phyloP scores from a whole-genome alignment of 2,888 invertebrate species.

The Cephonodes hylas region DNA sequence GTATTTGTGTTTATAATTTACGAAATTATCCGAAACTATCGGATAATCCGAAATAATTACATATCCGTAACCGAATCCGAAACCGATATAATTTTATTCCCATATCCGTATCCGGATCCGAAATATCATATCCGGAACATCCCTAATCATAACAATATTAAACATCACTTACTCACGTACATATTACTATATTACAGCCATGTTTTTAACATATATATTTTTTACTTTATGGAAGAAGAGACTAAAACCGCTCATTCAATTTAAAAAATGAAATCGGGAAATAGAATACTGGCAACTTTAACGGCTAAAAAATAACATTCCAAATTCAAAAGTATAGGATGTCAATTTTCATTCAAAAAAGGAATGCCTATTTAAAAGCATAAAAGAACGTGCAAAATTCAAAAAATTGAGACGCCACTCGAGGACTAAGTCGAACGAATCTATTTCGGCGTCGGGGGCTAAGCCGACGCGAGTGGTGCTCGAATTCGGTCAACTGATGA shows the following conservation, averaged over 20 bases:
- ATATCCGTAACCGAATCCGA: too few relatives aligned
- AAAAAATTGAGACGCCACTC: slow-evolving; percentile 8
- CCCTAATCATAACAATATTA: background rate
- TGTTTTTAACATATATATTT: background rate
- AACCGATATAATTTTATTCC: too few relatives aligned
- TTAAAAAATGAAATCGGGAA: background rate
- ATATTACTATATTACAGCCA: background rate
- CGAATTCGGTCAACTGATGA: slow-evolving; percentile 14
- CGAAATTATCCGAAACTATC: too few relatives aligned
- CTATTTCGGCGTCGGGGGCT: slow-evolving; percentile 7
- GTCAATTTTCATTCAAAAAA: background rate
- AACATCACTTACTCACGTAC: background rate
- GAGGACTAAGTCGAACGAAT: background rate
- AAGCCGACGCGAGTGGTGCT: slow-evolving; percentile 14
- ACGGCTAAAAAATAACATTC: background rate
- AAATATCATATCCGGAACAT: too few relatives aligned
- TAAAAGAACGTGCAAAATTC: slow-evolving; percentile 5
- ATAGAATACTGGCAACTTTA: background rate
- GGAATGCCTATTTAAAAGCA: background rate
- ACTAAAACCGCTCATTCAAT: too few relatives aligned
- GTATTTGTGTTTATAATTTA: too few relatives aligned
- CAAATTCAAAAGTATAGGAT: background rate
- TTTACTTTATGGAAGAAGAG: background rate
- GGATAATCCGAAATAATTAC: too few relatives aligned
- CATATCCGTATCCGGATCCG: too few relatives aligned